A percentile compares a stretch with the other conserved stretches of the same genome.
phyloP scores from a whole-genome alignment of 2,797 vertebrate genomes.

The Fistularia tabacaria region DNA sequence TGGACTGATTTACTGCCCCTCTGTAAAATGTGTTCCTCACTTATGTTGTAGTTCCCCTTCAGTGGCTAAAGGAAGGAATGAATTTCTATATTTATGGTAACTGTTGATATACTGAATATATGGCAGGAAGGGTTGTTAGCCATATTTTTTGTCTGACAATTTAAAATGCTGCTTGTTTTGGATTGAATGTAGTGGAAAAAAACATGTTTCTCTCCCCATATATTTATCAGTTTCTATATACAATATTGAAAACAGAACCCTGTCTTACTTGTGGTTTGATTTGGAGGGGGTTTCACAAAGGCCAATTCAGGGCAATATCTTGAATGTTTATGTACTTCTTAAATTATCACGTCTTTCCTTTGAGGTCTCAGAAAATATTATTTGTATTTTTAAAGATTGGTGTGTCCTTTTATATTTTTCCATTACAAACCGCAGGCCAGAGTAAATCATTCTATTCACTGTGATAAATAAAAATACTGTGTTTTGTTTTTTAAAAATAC shows the following conservation, averaged over 20 bases:
- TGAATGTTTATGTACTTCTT: neutral
- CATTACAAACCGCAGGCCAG: too few species aligned
- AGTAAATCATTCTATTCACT: too few species aligned
- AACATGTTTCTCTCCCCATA: conserved; percentile 16
- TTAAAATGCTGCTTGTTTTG: conserved; percentile 32
- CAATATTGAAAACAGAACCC: conserved; percentile 30
- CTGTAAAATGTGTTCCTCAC: neutral
- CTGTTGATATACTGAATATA: conserved; percentile 1
- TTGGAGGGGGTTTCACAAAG: conserved; percentile 23
- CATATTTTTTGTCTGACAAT: conserved; percentile 20
- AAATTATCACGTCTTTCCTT: too few species aligned
- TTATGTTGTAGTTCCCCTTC: neutral
- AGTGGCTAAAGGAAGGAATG: neutral
- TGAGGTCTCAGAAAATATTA: too few species aligned
- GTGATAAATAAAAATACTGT: too few species aligned
- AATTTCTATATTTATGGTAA: neutral
- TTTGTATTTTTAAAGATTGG: too few species aligned
- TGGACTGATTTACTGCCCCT: neutral
- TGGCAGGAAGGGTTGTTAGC: conserved; percentile 11
- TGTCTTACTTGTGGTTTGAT: conserved; percentile 16
- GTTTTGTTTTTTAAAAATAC: too few species aligned
- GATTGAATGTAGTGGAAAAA: conserved; percentile 34
- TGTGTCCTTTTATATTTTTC: too few species aligned
- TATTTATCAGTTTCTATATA: conserved; percentile 53
- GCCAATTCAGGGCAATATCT: neutral